Conservation (phyloP, 2,797 vertebrate genomes). For the Liasis olivaceus region DNA sequence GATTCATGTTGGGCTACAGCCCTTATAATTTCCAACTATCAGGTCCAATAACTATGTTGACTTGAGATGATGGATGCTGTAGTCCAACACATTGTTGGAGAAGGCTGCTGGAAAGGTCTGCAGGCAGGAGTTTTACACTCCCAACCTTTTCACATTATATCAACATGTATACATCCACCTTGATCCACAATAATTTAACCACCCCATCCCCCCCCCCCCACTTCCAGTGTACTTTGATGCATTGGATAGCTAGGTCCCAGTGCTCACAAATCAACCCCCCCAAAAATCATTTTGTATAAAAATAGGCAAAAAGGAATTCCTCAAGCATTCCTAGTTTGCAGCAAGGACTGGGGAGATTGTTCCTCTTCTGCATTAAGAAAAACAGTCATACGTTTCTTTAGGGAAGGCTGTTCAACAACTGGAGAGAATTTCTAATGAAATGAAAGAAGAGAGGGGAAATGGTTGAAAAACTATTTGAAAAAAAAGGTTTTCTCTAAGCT, state of each 20-base stretch:
- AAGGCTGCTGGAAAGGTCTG: too few species aligned
- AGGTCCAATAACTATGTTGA: too few species aligned
- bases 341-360: not conserved
- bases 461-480: too few species aligned
- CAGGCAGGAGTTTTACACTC: too few species aligned
- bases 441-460: not conserved
- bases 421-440: not conserved
- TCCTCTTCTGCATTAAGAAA: not conserved
- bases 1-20: too few species aligned
- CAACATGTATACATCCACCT: too few species aligned
- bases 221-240: not conserved
- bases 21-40: too few species aligned
- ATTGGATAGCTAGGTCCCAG: not conserved
- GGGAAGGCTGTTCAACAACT: not conserved
- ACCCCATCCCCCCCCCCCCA: too few species aligned
- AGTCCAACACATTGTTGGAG: too few species aligned
- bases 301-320: not conserved
- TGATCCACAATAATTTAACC: too few species aligned
- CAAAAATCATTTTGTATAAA: not conserved
- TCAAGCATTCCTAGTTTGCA: not conserved
- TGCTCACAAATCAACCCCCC: not conserved
- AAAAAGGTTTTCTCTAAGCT: not conserved
- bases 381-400: not conserved
- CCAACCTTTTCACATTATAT: too few species aligned
- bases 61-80: too few species aligned